A percentile compares a stretch with the other conserved stretches of the same genome.
These are phyloP conservation scores for Alligator sinensis DNA, from an alignment of 2,113 vertebrate genomes.

Conservation along the genomic window DNA sequence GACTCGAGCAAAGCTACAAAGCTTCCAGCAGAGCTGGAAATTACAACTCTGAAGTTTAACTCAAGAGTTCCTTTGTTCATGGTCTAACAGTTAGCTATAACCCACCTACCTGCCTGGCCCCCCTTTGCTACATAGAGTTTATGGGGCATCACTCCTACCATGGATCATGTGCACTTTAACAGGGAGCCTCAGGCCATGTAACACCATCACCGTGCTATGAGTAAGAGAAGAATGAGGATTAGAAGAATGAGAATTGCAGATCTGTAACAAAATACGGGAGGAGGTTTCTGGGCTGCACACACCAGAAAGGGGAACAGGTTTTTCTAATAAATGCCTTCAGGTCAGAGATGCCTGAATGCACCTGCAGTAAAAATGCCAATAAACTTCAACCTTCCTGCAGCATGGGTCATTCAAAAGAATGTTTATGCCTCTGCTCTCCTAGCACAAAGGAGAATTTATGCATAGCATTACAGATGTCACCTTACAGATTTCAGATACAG, in stretches of 20 bases:
- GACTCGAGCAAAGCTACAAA: neutral
- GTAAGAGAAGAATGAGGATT: neutral
- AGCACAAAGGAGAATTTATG: slow-evolving; percentile 29
- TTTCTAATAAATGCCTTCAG: slow-evolving; percentile 43
- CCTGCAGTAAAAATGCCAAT: slow-evolving; percentile 56
- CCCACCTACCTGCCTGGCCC: neutral
- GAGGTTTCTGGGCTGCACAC: neutral
- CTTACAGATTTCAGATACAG: neutral
- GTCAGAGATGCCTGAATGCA: slow-evolving; percentile 41
- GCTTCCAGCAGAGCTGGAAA: neutral
- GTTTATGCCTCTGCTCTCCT: neutral
- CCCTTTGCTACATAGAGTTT: neutral
- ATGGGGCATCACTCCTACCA: neutral
- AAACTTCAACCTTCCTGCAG: slow-evolving; percentile 27
- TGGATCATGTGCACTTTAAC: no score
- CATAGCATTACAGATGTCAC: neutral
- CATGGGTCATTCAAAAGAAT: slow-evolving; percentile 27
- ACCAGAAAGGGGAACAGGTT: slow-evolving; percentile 55
- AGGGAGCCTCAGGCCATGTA: neutral
- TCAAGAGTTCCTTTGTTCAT: neutral
- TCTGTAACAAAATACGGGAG: slow-evolving; percentile 10
- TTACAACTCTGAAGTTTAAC: neutral
- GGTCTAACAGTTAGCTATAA: neutral
- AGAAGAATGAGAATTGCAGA: neutral
- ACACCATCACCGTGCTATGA: slow-evolving; percentile 29